Percentiles rank a stretch among this genome's conserved stretches.
Conservation (phyloP, 2,888 invertebrate genomes). For the Onthophagus sagittarius region DNA sequence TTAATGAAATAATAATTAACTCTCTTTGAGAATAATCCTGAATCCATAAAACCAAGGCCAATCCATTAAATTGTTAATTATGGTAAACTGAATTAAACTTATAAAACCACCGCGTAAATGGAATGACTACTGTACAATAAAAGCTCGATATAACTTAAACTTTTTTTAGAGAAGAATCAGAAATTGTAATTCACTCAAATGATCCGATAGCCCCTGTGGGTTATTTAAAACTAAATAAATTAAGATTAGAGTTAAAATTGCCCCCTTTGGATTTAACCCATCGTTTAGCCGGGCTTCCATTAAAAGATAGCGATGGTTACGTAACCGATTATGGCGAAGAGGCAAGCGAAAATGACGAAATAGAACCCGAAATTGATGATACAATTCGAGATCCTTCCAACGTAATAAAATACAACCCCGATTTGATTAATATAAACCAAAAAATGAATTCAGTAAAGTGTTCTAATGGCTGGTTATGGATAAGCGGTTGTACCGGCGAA, state of each 20-base stretch:
- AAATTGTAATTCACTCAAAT: constrained; percentile 83
- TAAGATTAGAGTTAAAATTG: constrained; percentile 71
- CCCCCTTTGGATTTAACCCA: constrained; percentile 42
- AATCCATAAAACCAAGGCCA: too few relatives aligned
- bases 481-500: constrained; percentile 74
- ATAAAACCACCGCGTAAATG: too few relatives aligned
- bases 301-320: constrained; percentile 45
- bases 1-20: too few relatives aligned
- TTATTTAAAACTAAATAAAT: constrained; percentile 81
- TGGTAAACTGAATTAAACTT: too few relatives aligned
- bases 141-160: too few relatives aligned
- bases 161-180: constrained; percentile 75
- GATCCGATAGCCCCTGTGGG: constrained; percentile 94
- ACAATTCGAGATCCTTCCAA: neutral
- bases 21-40: too few relatives aligned
- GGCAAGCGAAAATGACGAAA: constrained; percentile 34
- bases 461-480: constrained; percentile 77
- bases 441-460: constrained; percentile 30
- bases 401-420: neutral
- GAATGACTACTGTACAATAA: too few relatives aligned
- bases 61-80: too few relatives aligned
- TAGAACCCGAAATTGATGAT: neutral
- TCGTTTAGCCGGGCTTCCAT: constrained; percentile 41
- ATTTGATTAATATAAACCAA: constrained; percentile 10
- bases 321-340: constrained; percentile 46